phyloP scores from a whole-genome alignment of 2,797 vertebrate genomes.

The Linurgus olivaceus region DNA sequence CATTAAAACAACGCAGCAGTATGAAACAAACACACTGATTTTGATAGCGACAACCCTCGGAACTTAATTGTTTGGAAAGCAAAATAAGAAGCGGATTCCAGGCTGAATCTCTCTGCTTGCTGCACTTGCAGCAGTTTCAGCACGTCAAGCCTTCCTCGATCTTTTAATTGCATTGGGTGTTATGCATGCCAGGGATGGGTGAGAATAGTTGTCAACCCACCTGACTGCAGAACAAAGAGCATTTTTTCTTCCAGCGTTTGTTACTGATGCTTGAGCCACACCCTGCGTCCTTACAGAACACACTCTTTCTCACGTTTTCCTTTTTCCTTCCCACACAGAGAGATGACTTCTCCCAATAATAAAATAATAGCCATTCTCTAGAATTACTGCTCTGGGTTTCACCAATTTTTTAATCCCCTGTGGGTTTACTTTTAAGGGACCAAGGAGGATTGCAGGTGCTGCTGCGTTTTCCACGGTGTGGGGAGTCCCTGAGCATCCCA shows the following conservation, averaged over 20 bases:
- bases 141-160: background rate
- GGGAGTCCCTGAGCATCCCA: background rate
- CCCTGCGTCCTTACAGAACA: conserved; percentile 2
- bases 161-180: conserved; percentile 20
- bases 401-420: background rate
- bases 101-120: background rate
- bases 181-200: conserved; percentile 13
- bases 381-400: background rate
- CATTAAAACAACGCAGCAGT: background rate
- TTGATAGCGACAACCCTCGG: background rate
- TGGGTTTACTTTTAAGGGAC: background rate
- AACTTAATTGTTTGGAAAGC: background rate
- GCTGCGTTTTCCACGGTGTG: rapidly evolving
- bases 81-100: background rate
- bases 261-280: conserved; percentile 37
- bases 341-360: background rate
- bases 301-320: background rate
- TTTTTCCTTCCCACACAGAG: background rate
- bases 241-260: conserved; percentile 45
- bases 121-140: conserved; percentile 5
- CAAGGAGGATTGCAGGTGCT: rapidly evolving
- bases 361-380: background rate
- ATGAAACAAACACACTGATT: background rate
- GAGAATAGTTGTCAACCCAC: conserved; percentile 43
- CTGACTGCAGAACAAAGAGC: conserved; percentile 55